Evolutionary conservation across 1,140 invertebrate species (phyloP), one percentile per base, ranked within the genome.

Genomic region (Aphelenchoides avenae): DNA sequence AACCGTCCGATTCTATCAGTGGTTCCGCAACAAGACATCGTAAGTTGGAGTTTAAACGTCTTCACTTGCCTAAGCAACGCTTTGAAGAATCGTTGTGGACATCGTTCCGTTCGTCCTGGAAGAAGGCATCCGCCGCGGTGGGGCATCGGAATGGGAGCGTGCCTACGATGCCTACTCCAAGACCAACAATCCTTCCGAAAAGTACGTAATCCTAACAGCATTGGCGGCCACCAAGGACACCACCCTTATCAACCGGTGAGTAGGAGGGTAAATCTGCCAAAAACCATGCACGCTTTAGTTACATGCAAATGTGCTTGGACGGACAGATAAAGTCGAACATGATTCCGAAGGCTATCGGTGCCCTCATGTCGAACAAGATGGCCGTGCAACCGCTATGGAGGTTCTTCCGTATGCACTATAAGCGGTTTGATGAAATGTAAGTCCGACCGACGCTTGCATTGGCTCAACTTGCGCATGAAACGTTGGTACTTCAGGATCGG

Each of bases 71-170:
- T n/a, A n/a, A n/a, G n/a, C n/a, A n/a, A n/a, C n/a, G n/a, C 30
- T 15, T 64, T 70, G 0, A 24, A 66, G 68, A 3, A 30, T 66
- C n/a, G 37, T 42, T 34, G 61, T 72, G 20, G 67, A 70, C 34
- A 41, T 73, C 26, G 50, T 50, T 24, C 58, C 51, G n/a, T 56
- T 70, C 6, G 55, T 68, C 7, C 31, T 70, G 1, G 65, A 73
- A 49, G 68, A 66, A 57, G 67, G 67, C 26, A 54, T 71, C 18
- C 52, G 54, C 11, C 52, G 53, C 6, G 67, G 67, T 29, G 57
- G 36, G 1, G 31, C 49, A 13, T 31, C 30, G 5, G 57, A 72
- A 7, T 70, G 68, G 62, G 68, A 70, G 36, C 29, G 52, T 36
- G 47, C 66, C 6, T 69, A 53, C 42, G 40, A 69, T 29, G 53